phyloP scores from a whole-genome alignment of 2,797 vertebrate genomes.

The Syncerus caffer region DNA sequence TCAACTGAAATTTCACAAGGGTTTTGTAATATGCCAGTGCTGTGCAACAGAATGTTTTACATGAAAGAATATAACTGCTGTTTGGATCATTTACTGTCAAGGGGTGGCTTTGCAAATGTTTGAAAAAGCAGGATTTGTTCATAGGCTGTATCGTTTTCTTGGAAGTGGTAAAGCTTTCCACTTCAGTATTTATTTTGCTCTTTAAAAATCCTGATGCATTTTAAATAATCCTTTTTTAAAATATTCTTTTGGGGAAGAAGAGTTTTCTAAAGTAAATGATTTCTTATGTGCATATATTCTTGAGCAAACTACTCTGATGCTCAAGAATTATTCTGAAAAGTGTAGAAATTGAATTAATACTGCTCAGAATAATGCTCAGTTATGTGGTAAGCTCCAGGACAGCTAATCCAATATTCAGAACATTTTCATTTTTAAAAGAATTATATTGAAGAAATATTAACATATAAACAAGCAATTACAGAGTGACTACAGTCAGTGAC shows the following conservation, averaged over 20 bases:
- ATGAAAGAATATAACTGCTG: conserved; percentile 14
- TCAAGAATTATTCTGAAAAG: conserved; percentile 17
- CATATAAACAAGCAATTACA: neutral
- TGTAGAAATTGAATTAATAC: neutral
- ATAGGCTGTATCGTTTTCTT: neutral
- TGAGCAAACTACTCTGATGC: neutral
- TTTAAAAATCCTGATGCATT: neutral
- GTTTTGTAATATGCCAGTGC: conserved; percentile 62
- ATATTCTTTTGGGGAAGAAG: neutral
- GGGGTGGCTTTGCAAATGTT: neutral
- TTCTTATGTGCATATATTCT: neutral
- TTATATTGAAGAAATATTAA: neutral
- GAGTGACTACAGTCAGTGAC: neutral
- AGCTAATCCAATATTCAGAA: neutral
- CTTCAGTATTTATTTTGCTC: neutral
- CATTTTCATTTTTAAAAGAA: conserved; percentile 13
- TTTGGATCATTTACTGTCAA: neutral
- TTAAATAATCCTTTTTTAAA: neutral
- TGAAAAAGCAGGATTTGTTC: neutral
- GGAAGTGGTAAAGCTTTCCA: conserved; percentile 1
- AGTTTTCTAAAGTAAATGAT: neutral
- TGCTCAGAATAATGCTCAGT: neutral
- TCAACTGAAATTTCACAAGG: conserved; percentile 73
- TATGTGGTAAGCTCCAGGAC: neutral
- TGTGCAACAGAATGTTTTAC: conserved; percentile 49